phyloP scores from a whole-genome alignment of 2,888 invertebrate species.

The Pimpla rufipes region DNA sequence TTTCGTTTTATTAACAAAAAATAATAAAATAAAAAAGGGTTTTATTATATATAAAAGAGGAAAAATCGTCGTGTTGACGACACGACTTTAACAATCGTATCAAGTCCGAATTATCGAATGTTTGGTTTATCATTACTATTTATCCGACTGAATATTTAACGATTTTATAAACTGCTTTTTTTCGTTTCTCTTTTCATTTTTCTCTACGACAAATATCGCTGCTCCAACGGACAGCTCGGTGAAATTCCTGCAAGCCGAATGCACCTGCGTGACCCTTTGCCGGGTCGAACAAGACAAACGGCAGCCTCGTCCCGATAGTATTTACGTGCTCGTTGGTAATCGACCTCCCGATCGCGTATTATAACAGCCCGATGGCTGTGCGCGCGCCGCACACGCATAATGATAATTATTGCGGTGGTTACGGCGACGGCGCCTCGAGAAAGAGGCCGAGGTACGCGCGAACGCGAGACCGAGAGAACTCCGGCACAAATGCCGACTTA shows the following conservation, averaged over 20 bases:
- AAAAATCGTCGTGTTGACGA: too few relatives aligned
- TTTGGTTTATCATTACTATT: too few relatives aligned
- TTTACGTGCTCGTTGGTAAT: conserved; percentile 7
- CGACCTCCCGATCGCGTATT: conserved; percentile 23
- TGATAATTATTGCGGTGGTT: conserved; percentile 37
- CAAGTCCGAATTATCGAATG: too few relatives aligned
- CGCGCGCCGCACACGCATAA: neutral
- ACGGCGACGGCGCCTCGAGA: conserved; percentile 41
- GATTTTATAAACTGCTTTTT: neutral
- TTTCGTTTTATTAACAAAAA: too few relatives aligned
- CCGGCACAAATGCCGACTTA: conserved; percentile 60
- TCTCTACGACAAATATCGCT: neutral
- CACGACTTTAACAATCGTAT: too few relatives aligned
- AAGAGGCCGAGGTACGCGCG: conserved; percentile 42
- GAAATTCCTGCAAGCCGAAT: neutral
- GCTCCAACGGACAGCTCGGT: neutral
- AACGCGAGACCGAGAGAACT: conserved; percentile 26
- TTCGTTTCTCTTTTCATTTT: neutral
- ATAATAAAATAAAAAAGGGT: too few relatives aligned
- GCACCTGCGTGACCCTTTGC: neutral
- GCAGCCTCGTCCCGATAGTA: neutral
- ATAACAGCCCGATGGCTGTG: neutral
- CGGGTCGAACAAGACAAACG: conserved; percentile 12
- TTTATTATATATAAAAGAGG: too few relatives aligned
- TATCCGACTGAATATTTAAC: too few relatives aligned